Base-by-base conservation (phyloP, 2,113 vertebrate genomes). In the Drymodes brunneopygia region DNA sequence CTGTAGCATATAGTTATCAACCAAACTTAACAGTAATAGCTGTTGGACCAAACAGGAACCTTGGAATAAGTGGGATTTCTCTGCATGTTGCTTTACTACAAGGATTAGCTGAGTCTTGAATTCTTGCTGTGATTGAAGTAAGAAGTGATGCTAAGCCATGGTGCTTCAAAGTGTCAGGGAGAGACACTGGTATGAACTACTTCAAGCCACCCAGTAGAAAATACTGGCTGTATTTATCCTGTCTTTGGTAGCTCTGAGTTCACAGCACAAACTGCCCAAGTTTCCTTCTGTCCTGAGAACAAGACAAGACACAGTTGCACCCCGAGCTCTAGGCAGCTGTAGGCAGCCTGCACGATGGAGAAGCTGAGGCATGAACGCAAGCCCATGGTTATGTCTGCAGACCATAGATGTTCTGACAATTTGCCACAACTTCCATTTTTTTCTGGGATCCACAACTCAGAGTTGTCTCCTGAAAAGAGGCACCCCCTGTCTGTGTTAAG, bases 1-100 rank as follows among this genome's bases (percentile, higher is more conserved):
- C 99, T 56, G 54, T 99, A 83, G 98, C 98, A 14, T 99, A 99
- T 16, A 96, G 98, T 96, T 99, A 98, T 31, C 97, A 98, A 86
- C 99, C 99, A 2, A 80, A 98, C 47, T 83, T 99, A 95, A 98
- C 98, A 56, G 44, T 99, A 67, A 56, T 99, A 97, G 98, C 86
- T 3, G 72, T 98, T 66, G 97, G 91, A 81, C 94, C 97, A 19
- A 97, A 95, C 20, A 97, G 96, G 24, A 95, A 69, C 29, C 91
- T 98, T 72, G 89, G 82, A 73, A 96, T 92, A 25, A 75, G 77
- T 19, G 93, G 93, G 7, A 98, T 98, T 97, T 98, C 97, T 50
- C 98, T 99, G 21, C 97, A 99, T 53, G 97, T 96, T 33, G 92
- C 98, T 29, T 89, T 99, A 45, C 97, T 99, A 12, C 98, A 95